These are phyloP conservation scores for Adelphocoris suturalis DNA, from an alignment of 2,888 invertebrate genomes.

Conservation along the genomic window DNA sequence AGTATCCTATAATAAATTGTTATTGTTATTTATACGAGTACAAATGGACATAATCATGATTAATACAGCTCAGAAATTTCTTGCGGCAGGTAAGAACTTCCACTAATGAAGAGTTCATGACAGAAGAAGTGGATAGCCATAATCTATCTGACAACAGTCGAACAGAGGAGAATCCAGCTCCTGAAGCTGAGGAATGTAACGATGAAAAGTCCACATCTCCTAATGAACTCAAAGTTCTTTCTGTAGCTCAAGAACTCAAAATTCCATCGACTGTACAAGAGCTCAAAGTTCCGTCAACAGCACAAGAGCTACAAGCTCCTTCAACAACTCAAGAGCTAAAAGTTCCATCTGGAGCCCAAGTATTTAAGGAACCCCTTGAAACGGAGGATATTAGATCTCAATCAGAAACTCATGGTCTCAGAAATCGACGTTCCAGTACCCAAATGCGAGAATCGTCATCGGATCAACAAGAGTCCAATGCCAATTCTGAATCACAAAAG, in stretches of 20 bases:
- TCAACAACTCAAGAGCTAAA: not conserved
- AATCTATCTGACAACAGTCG: slow-evolving; percentile 20
- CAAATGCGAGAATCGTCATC: not conserved
- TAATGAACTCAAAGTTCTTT: not conserved
- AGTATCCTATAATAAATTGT: not conserved
- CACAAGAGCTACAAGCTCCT: too few relatives aligned
- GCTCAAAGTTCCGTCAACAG: not conserved
- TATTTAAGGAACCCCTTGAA: not conserved
- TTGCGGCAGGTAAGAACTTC: slow-evolving; percentile 33
- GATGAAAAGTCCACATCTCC: not conserved
- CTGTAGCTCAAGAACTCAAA: not conserved
- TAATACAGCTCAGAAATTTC: not conserved
- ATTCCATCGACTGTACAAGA: not conserved
- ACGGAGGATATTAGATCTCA: not conserved
- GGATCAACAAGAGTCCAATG: not conserved
- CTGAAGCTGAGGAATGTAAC: not conserved
- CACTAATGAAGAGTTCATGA: slow-evolving; percentile 56
- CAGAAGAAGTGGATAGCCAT: slow-evolving; percentile 56
- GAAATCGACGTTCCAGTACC: not conserved
- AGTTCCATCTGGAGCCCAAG: not conserved
- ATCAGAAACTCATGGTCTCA: not conserved
- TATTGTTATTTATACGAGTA: too few relatives aligned
- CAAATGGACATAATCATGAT: too few relatives aligned
- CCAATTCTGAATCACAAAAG: not conserved
- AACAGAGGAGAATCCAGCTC: not conserved